Percentiles rank a stretch among this genome's conserved stretches.
These are phyloP conservation scores for Drosophila longiperda DNA, from an alignment of 2,888 invertebrate species.

Conservation along the genomic window DNA sequence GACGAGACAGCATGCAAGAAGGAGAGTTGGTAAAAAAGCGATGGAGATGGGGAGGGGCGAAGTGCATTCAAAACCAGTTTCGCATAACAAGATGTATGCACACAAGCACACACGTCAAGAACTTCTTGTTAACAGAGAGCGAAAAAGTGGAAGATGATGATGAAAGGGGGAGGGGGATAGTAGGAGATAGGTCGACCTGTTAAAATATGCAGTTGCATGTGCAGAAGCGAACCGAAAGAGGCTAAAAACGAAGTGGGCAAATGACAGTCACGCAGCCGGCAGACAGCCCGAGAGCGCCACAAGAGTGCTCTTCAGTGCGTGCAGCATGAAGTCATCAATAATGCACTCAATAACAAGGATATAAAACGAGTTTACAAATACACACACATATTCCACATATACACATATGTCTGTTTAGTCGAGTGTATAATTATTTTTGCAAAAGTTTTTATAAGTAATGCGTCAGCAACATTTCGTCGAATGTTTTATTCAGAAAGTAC, in stretches of 20 bases:
- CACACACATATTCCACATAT: not conserved
- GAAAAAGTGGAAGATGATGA: constrained; percentile 1
- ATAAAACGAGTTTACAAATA: constrained; percentile 44
- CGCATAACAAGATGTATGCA: constrained; percentile 56
- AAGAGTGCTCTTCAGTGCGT: constrained; percentile 62
- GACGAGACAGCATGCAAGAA: constrained; percentile 10
- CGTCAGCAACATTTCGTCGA: constrained; percentile 27
- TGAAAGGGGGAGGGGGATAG: not conserved
- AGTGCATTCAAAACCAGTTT: constrained; percentile 66
- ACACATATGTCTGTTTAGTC: constrained; percentile 2
- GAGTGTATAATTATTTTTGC: constrained; percentile 44
- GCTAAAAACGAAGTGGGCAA: constrained; percentile 63
- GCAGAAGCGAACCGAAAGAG: constrained; percentile 50
- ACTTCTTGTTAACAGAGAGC: constrained; percentile 38
- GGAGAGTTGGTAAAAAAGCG: not conserved
- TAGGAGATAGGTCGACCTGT: constrained; percentile 44
- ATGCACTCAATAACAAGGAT: constrained; percentile 65
- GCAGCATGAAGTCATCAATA: constrained; percentile 66
- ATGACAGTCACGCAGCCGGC: constrained; percentile 33
- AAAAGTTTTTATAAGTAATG: constrained; percentile 44
- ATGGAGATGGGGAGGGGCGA: not conserved
- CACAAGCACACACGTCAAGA: constrained; percentile 47
- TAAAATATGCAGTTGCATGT: constrained; percentile 78
- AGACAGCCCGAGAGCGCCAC: constrained; percentile 27
- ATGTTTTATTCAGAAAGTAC: constrained; percentile 52